Conservation (phyloP, 2,797 vertebrate species). For the Tangara arthus region DNA sequence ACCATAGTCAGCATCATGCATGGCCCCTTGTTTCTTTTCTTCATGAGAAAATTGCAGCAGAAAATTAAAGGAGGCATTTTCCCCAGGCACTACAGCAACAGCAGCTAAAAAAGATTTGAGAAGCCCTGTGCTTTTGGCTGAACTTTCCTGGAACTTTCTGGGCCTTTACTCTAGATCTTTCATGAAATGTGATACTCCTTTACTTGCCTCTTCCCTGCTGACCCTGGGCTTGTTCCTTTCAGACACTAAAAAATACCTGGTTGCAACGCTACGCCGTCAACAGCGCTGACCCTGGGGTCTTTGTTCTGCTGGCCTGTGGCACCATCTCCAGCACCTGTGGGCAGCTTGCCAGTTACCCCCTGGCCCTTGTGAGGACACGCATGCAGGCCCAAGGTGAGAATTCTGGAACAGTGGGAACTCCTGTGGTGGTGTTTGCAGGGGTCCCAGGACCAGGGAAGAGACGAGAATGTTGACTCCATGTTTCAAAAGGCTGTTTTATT, state of each 20-base stretch:
- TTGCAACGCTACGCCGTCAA: conserved; percentile 88
- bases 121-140: not conserved
- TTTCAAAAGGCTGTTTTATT: too few relatives aligned
- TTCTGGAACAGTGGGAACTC: not conserved
- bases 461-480: too few relatives aligned
- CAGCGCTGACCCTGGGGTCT: conserved; percentile 91
- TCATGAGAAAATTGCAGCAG: not conserved
- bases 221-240: not conserved
- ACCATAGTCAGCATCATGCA: not conserved
- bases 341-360: conserved; percentile 91
- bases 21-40: not conserved
- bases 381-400: conserved; percentile 95
- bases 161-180: not conserved
- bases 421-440: too few relatives aligned
- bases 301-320: conserved; percentile 93
- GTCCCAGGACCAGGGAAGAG: too few relatives aligned
- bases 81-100: not conserved
- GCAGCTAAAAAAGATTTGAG: not conserved
- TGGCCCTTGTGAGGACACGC: conserved; percentile 93
- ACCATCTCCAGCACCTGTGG: conserved; percentile 96
- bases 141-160: not conserved
- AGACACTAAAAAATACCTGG: conserved; percentile 96
- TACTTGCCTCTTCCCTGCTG: not conserved
- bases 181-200: not conserved
- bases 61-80: not conserved